Percentiles rank a stretch among this genome's conserved stretches.
Evolutionary conservation across 2,113 vertebrate species (phyloP).

Genomic region (Larimichthys polyactis): DNA sequence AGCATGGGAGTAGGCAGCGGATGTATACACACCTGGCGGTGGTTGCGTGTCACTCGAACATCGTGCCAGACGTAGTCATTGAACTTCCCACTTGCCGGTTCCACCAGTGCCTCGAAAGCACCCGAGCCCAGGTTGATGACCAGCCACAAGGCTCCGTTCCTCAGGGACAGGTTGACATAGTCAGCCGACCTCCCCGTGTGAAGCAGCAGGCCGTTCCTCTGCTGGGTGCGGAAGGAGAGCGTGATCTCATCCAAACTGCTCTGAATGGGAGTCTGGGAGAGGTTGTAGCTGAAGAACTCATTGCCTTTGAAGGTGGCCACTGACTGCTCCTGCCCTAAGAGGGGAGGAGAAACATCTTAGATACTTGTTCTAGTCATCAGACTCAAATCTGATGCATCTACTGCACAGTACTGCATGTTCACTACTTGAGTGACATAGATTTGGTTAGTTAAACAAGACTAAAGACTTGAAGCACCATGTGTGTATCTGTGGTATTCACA

Average conservation of each 20-base stretch:
- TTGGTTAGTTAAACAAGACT: slow-evolving; percentile 3
- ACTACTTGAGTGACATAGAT: slow-evolving; percentile 3
- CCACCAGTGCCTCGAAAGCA: slow-evolving; percentile 95
- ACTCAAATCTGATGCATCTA: neutral
- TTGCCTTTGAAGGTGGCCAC: slow-evolving; percentile 95
- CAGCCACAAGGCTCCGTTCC: slow-evolving; percentile 93
- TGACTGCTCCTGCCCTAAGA: slow-evolving; percentile 91
- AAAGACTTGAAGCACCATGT: slow-evolving; percentile 12
- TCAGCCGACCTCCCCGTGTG: slow-evolving; percentile 95
- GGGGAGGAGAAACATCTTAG: slow-evolving; percentile 57
- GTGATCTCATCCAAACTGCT: slow-evolving; percentile 98
- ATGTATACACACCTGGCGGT: slow-evolving; percentile 89
- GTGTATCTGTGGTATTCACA: slow-evolving; percentile 1
- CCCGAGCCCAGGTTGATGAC: slow-evolving; percentile 97
- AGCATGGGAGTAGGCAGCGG: neutral
- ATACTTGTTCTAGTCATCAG: neutral
- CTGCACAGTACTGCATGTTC: slow-evolving; percentile 13
- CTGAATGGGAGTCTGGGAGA: slow-evolving; percentile 95
- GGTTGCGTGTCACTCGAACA: slow-evolving; percentile 94
- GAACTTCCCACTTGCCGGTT: slow-evolving; percentile 94
- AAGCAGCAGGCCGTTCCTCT: slow-evolving; percentile 94
- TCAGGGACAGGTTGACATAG: slow-evolving; percentile 96
- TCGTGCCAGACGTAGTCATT: slow-evolving; percentile 95
- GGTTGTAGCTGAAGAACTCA: slow-evolving; percentile 98
- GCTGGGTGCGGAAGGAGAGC: slow-evolving; percentile 93